Conservation (phyloP, 2,113 vertebrate species). For the Cyanistes caeruleus region DNA sequence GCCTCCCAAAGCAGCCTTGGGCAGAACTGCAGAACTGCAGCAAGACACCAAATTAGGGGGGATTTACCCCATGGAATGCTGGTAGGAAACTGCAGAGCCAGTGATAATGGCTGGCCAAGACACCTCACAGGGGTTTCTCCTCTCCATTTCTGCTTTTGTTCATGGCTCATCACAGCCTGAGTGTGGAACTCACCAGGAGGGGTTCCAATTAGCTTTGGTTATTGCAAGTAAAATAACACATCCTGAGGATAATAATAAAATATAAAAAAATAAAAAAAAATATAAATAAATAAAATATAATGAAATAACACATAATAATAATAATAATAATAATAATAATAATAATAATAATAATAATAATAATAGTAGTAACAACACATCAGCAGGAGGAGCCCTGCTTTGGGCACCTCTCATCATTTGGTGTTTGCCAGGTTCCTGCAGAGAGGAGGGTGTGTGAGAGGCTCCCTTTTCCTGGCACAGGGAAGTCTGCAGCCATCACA, state of each 20-base stretch:
- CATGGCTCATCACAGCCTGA: not conserved
- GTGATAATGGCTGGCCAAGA: not conserved
- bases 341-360: no score
- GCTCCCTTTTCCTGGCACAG: not conserved
- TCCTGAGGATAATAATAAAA: no score
- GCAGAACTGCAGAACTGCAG: not conserved
- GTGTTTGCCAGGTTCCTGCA: not conserved
- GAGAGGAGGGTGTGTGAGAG: not conserved
- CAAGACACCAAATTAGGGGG: not conserved
- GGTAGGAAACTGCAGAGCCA: not conserved
- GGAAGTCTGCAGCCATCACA: not conserved
- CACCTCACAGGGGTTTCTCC: rapidly evolving
- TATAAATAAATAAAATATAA: no score
- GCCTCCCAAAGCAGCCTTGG: not conserved
- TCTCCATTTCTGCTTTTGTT: not conserved
- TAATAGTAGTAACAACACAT: no score
- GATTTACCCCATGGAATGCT: not conserved
- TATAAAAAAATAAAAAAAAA: no score
- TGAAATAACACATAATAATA: no score
- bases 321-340: no score
- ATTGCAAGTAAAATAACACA: no score
- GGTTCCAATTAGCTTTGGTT: no score
- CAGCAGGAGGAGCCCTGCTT: not conserved
- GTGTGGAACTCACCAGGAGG: not conserved
- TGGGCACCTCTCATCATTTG: no score